phyloP scores from a whole-genome alignment of 2,113 vertebrate genomes.

The Spermophilus dauricus region DNA sequence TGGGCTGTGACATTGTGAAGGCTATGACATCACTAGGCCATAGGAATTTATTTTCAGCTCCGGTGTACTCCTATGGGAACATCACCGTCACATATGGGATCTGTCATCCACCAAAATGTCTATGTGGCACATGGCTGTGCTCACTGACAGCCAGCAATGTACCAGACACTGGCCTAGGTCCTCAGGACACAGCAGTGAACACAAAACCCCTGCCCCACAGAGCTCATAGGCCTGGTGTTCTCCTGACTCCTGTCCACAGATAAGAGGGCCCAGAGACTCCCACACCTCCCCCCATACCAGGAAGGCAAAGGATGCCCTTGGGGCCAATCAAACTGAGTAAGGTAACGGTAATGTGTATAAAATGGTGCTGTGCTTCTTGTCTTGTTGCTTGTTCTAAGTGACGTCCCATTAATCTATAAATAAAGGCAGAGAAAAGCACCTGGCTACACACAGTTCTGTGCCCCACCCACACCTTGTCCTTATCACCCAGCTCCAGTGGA shows the following conservation, averaged over 20 bases:
- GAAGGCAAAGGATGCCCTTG: neutral
- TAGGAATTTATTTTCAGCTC: neutral
- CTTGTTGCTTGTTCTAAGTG: neutral
- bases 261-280: rapidly evolving
- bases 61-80: too few relatives aligned
- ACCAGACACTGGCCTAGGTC: neutral
- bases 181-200: neutral
- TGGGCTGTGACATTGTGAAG: neutral
- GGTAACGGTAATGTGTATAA: neutral
- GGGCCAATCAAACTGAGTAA: neutral
- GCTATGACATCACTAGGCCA: neutral
- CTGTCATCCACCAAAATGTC: neutral
- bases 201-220: neutral
- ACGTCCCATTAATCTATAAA: neutral
- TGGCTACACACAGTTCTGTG: neutral
- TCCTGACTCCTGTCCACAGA: neutral
- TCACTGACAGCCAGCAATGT: neutral
- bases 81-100: neutral
- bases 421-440: neutral
- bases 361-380: neutral
- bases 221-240: neutral
- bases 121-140: neutral
- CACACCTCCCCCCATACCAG: neutral
- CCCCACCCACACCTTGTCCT: neutral
- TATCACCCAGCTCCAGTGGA: neutral